Conservation (phyloP, 2,888 invertebrate species). For the Epistrophella euchroma region DNA sequence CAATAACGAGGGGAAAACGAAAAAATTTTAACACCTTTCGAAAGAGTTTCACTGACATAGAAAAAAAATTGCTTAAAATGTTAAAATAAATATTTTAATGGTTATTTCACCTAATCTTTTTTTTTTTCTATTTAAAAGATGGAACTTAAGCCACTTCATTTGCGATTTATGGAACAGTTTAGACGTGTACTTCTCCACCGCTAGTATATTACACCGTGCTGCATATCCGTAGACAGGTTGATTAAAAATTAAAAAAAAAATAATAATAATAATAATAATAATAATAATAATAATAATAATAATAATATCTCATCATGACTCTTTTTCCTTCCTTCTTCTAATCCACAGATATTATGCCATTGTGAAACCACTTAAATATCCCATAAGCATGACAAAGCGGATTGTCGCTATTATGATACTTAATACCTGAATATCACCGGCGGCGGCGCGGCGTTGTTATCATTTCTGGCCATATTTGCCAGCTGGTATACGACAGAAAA, state of each 20-base stretch:
- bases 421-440: slow-evolving; percentile 94
- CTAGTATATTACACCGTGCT: slow-evolving; percentile 97
- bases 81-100: not conserved
- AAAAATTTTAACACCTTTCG: no score
- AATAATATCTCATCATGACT: slow-evolving; percentile 1
- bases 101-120: not conserved
- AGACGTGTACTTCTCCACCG: slow-evolving; percentile 97
- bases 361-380: slow-evolving; percentile 96
- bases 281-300: no score
- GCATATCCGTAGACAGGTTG: slow-evolving; percentile 94
- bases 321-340: slow-evolving; percentile 13
- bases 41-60: no score
- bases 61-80: no score
- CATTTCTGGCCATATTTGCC: slow-evolving; percentile 97
- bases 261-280: no score
- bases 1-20: no score
- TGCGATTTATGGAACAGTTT: slow-evolving; percentile 98
- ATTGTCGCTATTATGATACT: slow-evolving; percentile 89
- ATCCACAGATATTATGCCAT: slow-evolving; percentile 91
- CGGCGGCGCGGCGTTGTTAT: no score
- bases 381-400: slow-evolving; percentile 94
- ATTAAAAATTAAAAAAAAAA: no score
- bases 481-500: slow-evolving; percentile 97
- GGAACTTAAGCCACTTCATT: slow-evolving; percentile 91
- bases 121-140: slow-evolving; percentile 83